Percentiles rank a stretch among this genome's conserved stretches.
phyloP scores from a whole-genome alignment of 2,888 invertebrate genomes.

The Meandrusa payeni region DNA sequence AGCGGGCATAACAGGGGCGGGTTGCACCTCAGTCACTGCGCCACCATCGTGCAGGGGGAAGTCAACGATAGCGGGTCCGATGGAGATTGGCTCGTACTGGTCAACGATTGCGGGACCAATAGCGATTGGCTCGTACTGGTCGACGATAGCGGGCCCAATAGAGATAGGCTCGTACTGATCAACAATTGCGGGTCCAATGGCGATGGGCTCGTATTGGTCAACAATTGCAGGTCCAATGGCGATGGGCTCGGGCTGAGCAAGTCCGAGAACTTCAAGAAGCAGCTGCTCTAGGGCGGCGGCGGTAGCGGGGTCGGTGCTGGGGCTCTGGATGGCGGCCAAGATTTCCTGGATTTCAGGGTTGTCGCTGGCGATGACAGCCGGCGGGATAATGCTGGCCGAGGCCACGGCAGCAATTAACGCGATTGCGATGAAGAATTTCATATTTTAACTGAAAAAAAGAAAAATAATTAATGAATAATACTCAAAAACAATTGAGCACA shows the following conservation, averaged over 20 bases:
- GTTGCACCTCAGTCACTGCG: conserved; percentile 18
- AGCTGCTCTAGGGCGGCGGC: too few relatives aligned
- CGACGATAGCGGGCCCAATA: too few relatives aligned
- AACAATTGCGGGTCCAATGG: too few relatives aligned
- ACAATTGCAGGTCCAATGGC: too few relatives aligned
- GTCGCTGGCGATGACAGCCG: conserved; percentile 17
- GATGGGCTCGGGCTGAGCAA: too few relatives aligned
- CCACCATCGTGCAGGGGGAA: conserved; percentile 15
- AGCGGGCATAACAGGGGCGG: conserved; percentile 13
- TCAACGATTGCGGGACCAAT: too few relatives aligned
- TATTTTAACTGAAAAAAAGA: conserved; percentile 40
- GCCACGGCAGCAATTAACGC: conserved; percentile 38
- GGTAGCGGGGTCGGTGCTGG: conserved; percentile 52
- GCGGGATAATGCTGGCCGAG: conserved; percentile 24
- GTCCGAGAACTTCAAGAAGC: too few relatives aligned
- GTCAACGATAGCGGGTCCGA: conserved; percentile 28
- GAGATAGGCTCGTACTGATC: too few relatives aligned
- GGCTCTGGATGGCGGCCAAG: conserved; percentile 40
- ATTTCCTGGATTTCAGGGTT: conserved; percentile 32
- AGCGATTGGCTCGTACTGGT: too few relatives aligned
- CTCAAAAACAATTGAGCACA: too few relatives aligned
- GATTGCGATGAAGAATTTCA: conserved; percentile 57
- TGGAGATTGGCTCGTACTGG: conserved; percentile 27
- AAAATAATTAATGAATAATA: too few relatives aligned
- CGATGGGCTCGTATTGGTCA: too few relatives aligned